Evolutionary conservation across 1,140 invertebrate species (phyloP).

Genomic region (Caenorhabditis elegans): DNA sequence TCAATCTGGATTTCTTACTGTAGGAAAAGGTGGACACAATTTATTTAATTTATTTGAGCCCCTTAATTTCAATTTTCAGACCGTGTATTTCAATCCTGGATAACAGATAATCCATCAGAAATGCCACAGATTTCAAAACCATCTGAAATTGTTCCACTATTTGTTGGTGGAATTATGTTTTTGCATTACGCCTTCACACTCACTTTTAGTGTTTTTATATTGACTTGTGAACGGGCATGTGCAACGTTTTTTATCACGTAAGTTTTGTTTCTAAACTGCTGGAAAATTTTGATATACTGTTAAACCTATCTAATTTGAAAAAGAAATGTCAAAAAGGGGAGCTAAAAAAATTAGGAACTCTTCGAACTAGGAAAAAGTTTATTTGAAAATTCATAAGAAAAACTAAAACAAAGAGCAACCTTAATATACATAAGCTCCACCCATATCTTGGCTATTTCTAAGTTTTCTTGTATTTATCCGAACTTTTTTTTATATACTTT

Average conservation of each 20-base stretch:
- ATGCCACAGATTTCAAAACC: background rate
- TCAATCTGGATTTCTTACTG: background rate
- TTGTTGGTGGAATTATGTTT: background rate
- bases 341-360: too few species aligned
- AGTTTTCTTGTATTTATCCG: too few species aligned
- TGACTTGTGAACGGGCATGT: slow-evolving; percentile 11
- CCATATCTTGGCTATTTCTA: too few species aligned
- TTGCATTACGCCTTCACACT: slow-evolving; percentile 8
- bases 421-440: too few species aligned
- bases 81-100: background rate
- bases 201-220: background rate
- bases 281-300: too few species aligned
- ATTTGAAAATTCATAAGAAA: background rate
- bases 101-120: background rate
- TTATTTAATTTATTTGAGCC: too few species aligned
- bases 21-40: background rate
- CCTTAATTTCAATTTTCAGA: background rate
- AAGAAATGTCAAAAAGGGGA: too few species aligned
- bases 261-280: background rate
- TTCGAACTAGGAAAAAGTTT: too few species aligned
- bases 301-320: too few species aligned
- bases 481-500: too few species aligned
- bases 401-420: too few species aligned
- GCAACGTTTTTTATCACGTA: slow-evolving; percentile 3
- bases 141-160: background rate